phyloP scores from a whole-genome alignment of 2,113 vertebrate species.

The Solea solea region DNA sequence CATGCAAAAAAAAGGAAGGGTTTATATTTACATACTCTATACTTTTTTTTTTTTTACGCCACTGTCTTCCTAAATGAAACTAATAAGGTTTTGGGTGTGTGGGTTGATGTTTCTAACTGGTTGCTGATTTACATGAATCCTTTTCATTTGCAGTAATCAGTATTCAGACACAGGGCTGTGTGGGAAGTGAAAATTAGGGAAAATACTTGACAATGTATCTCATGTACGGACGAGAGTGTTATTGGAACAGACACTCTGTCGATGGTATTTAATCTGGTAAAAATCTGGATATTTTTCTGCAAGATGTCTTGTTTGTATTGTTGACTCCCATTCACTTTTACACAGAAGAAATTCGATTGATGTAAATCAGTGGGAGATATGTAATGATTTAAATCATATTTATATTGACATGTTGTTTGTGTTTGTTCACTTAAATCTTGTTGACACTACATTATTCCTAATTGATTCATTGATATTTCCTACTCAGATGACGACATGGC shows the following conservation, averaged over 20 bases:
- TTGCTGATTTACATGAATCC: not conserved
- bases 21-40: not conserved
- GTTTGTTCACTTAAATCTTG: no score
- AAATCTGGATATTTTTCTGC: not conserved
- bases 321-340: not conserved
- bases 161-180: constrained; percentile 13
- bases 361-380: no score
- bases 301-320: not conserved
- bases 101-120: not conserved
- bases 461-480: no score
- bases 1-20: not conserved
- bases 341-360: no score
- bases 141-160: constrained; percentile 12
- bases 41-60: not conserved
- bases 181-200: constrained; percentile 39
- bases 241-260: not conserved
- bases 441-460: no score
- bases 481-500: no score
- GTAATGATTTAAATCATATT: no score
- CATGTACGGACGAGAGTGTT: constrained; percentile 7
- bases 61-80: constrained; percentile 3
- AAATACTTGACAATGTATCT: not conserved
- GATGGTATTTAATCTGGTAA: no score
- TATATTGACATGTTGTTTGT: no score
- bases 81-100: not conserved